These are phyloP conservation scores for Ericerus pela DNA, from an alignment of 1,140 invertebrate genomes.

Conservation along the genomic window DNA sequence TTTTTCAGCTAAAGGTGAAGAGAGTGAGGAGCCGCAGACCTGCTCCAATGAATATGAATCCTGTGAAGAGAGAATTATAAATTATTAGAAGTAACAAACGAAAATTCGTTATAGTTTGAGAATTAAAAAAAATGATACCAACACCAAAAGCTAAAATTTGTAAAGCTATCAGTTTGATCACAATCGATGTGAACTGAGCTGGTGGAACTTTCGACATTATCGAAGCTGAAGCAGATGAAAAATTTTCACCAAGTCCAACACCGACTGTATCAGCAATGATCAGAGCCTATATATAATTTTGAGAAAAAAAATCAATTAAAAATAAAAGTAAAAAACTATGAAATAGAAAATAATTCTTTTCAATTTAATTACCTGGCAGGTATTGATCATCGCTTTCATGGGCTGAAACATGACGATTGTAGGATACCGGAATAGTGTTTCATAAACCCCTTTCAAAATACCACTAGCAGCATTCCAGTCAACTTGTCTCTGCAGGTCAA, in stretches of 20 bases:
- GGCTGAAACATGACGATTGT: constrained; percentile 95
- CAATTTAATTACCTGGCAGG: constrained; percentile 49
- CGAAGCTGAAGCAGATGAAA: constrained; percentile 59
- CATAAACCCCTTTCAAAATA: constrained; percentile 84
- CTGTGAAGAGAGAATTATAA: constrained; percentile 34
- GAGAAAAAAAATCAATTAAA: constrained; percentile 23
- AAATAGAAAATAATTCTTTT: not conserved
- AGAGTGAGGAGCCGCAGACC: constrained; percentile 73
- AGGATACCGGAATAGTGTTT: constrained; percentile 79
- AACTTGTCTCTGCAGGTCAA: constrained; percentile 54
- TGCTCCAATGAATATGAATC: constrained; percentile 83
- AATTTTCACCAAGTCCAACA: constrained; percentile 38
- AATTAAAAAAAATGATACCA: too few species aligned
- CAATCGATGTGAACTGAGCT: constrained; percentile 86
- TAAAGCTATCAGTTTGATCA: constrained; percentile 80
- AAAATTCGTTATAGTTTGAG: constrained; percentile 7
- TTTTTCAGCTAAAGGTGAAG: constrained; percentile 78
- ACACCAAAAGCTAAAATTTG: constrained; percentile 83
- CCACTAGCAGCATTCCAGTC: constrained; percentile 94
- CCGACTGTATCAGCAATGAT: constrained; percentile 55
- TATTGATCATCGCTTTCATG: constrained; percentile 73
- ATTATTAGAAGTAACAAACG: not conserved
- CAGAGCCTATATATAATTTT: constrained; percentile 13
- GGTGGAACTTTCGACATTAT: constrained; percentile 78
- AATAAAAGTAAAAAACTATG: not conserved